Conservation (phyloP, 2,797 vertebrate species). For the Sylvia borin region DNA sequence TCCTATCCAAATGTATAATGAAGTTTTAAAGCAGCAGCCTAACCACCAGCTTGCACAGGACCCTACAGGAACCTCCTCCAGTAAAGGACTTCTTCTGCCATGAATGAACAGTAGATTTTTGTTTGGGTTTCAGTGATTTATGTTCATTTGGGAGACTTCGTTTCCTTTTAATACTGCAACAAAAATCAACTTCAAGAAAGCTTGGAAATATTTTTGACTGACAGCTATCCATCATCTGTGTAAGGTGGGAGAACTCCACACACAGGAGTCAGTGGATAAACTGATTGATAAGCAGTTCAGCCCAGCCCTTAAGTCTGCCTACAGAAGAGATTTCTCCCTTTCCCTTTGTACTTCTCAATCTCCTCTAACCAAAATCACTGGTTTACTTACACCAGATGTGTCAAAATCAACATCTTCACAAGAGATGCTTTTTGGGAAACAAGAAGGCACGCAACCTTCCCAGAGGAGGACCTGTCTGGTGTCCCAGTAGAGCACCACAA, state of each 20-base stretch:
- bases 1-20: neutral
- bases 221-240: neutral
- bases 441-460: neutral
- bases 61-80: neutral
- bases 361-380: neutral
- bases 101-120: neutral
- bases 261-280: neutral
- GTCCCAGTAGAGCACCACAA: neutral
- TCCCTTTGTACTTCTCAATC: neutral
- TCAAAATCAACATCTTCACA: neutral
- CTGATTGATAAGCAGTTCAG: neutral
- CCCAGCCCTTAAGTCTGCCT: neutral
- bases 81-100: neutral
- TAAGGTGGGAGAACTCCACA: neutral
- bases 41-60: neutral
- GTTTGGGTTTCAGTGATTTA: neutral
- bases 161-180: neutral
- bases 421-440: neutral
- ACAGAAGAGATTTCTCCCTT: neutral
- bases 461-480: neutral
- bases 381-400: neutral
- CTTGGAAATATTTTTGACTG: neutral
- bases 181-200: neutral
- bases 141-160: neutral
- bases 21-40: neutral